A percentile compares a stretch with the other conserved stretches of the same genome.
These are phyloP conservation scores for Himalopsyche japonica DNA, from an alignment of 2,888 invertebrate species.

Conservation along the genomic window DNA sequence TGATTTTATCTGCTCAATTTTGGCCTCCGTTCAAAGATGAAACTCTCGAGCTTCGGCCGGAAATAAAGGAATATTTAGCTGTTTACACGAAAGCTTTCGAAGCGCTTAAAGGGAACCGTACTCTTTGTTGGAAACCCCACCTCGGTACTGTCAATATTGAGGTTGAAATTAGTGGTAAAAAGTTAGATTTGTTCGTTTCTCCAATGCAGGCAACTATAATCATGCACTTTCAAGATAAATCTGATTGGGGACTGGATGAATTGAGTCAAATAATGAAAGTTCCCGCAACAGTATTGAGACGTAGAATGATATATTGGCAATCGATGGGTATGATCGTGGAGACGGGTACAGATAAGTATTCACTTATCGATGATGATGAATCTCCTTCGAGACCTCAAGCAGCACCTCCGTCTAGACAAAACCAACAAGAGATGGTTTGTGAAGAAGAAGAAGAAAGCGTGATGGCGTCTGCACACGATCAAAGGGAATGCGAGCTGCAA, in stretches of 20 bases:
- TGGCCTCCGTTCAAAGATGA: conserved; percentile 98
- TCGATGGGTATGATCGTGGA: conserved; percentile 87
- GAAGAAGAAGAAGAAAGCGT: conserved; percentile 93
- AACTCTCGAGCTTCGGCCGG: conserved; percentile 81
- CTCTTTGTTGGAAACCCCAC: conserved; percentile 92
- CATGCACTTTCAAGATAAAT: conserved; percentile 88
- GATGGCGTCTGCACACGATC: conserved; percentile 93
- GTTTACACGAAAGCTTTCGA: conserved; percentile 90
- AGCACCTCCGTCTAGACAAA: conserved; percentile 58
- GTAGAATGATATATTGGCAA: conserved; percentile 93
- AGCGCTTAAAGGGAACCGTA: conserved; percentile 87
- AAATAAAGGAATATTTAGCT: conserved; percentile 79
- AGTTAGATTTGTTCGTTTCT: conserved; percentile 80
- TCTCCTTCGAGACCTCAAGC: conserved; percentile 54
- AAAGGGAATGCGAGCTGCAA: conserved; percentile 91
- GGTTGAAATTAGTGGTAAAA: conserved; percentile 82
- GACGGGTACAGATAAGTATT: conserved; percentile 72
- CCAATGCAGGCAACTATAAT: conserved; percentile 94
- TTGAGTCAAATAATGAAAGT: conserved; percentile 83
- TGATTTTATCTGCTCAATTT: conserved; percentile 97
- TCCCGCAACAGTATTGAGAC: conserved; percentile 80
- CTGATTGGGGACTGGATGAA: conserved; percentile 85
- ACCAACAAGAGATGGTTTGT: conserved; percentile 68
- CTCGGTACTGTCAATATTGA: conserved; percentile 89
- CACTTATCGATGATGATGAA: conserved; percentile 68